Conservation (phyloP, 2,113 vertebrate species). For the Podarcis cretensis region DNA sequence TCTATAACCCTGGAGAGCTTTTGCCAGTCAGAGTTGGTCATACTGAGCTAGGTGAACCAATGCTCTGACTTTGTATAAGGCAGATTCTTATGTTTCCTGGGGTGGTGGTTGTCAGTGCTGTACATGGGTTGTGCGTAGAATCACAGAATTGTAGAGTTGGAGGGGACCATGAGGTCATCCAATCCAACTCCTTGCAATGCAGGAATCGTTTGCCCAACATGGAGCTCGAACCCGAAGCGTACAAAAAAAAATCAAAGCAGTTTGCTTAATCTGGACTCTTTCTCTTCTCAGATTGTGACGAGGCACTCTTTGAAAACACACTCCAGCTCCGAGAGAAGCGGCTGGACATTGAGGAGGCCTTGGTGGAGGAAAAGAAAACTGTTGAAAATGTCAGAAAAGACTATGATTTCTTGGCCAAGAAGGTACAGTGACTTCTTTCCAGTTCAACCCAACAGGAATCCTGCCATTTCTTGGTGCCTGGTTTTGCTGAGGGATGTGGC, state of each 20-base stretch:
- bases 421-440: conserved; percentile 73
- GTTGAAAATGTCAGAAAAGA: conserved; percentile 83
- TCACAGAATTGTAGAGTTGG: too few relatives aligned
- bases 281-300: conserved; percentile 80
- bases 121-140: too few relatives aligned
- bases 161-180: too few relatives aligned
- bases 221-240: not conserved
- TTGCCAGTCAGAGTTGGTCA: too few relatives aligned
- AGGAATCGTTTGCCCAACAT: not conserved
- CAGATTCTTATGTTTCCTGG: too few relatives aligned
- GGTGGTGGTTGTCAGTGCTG: too few relatives aligned
- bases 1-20: too few relatives aligned
- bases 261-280: conserved; percentile 18
- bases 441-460: not conserved
- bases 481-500: not conserved
- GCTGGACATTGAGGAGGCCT: conserved; percentile 83
- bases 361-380: conserved; percentile 82
- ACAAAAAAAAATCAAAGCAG: not conserved
- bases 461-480: not conserved
- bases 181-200: too few relatives aligned
- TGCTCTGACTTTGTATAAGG: too few relatives aligned
- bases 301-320: conserved; percentile 80
- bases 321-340: conserved; percentile 82
- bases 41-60: too few relatives aligned
- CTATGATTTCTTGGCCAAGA: conserved; percentile 77